Conservation (phyloP, 2,888 invertebrate species). For the Cerastis leucographa region DNA sequence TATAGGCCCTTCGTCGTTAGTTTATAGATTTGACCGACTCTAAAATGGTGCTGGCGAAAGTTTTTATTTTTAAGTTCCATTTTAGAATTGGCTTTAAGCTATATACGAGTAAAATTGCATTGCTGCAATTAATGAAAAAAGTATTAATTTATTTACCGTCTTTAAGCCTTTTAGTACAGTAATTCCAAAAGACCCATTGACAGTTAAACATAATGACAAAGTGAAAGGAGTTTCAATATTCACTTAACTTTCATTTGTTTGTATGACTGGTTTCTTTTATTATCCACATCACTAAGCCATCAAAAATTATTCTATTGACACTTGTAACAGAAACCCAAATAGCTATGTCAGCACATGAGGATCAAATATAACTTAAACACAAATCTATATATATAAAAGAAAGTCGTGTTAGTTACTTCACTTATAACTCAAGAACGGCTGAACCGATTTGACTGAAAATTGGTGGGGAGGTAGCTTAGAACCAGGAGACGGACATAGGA, state of each 20-base stretch:
- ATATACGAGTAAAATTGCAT: not conserved
- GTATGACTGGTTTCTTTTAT: conserved; percentile 16
- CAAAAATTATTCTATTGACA: conserved; percentile 18
- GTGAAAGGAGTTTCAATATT: conserved; percentile 61
- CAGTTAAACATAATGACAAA: conserved; percentile 35
- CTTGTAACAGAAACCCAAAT: conserved; percentile 33
- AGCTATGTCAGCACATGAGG: not conserved
- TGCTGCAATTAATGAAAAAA: not conserved
- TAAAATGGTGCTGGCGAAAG: conserved; percentile 2
- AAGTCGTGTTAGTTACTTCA: too few species aligned
- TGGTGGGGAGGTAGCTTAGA: too few species aligned
- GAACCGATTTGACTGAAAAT: too few species aligned
- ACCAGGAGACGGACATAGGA: too few species aligned
- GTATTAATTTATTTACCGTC: not conserved
- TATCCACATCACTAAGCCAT: conserved; percentile 15
- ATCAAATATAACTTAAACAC: not conserved
- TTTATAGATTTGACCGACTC: conserved; percentile 12
- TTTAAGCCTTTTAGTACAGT: not conserved
- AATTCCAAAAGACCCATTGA: conserved; percentile 17
- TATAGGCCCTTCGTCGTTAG: conserved; percentile 41
- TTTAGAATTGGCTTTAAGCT: not conserved
- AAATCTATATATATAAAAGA: too few species aligned
- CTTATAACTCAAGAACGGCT: too few species aligned
- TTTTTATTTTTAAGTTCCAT: conserved; percentile 9
- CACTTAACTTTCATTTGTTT: conserved; percentile 67